phyloP scores from a whole-genome alignment of 2,113 vertebrate genomes.

The Copsychus sechellarum region DNA sequence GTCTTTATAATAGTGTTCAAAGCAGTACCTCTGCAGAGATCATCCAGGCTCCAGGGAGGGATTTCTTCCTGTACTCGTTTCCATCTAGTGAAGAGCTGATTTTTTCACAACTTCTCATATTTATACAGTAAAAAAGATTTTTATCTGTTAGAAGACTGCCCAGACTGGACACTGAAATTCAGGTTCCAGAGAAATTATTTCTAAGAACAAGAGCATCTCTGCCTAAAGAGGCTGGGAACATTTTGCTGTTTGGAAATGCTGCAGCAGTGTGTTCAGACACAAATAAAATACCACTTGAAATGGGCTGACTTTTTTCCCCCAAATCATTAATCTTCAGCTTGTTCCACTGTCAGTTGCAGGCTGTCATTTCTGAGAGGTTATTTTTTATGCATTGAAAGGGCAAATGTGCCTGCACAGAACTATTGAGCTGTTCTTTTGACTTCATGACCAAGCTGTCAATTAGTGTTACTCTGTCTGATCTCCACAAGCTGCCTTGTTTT shows the following conservation, averaged over 20 bases:
- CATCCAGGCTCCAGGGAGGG: not conserved
- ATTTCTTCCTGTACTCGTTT: not conserved
- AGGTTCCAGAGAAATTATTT: not conserved
- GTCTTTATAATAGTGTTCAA: not conserved
- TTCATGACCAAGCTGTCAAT: constrained; percentile 26
- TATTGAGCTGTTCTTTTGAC: not conserved
- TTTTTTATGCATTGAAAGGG: not conserved
- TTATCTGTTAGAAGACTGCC: not conserved
- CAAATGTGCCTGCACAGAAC: not conserved
- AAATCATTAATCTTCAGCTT: not conserved
- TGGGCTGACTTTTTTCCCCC: not conserved
- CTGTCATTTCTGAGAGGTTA: constrained; percentile 5
- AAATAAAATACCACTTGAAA: constrained; percentile 30
- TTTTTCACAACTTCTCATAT: not conserved
- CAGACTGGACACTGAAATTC: not conserved
- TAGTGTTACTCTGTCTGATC: not conserved
- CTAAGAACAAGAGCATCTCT: not conserved
- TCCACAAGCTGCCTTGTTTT: not conserved
- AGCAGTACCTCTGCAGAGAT: not conserved
- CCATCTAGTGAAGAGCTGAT: not conserved
- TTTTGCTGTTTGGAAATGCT: not conserved
- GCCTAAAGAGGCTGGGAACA: not conserved
- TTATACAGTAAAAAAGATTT: not conserved
- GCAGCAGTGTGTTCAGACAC: not conserved
- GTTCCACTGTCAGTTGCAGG: not conserved